These are phyloP conservation scores for Cactoblastis cactorum DNA, from an alignment of 2,888 invertebrate genomes.

Conservation along the genomic window DNA sequence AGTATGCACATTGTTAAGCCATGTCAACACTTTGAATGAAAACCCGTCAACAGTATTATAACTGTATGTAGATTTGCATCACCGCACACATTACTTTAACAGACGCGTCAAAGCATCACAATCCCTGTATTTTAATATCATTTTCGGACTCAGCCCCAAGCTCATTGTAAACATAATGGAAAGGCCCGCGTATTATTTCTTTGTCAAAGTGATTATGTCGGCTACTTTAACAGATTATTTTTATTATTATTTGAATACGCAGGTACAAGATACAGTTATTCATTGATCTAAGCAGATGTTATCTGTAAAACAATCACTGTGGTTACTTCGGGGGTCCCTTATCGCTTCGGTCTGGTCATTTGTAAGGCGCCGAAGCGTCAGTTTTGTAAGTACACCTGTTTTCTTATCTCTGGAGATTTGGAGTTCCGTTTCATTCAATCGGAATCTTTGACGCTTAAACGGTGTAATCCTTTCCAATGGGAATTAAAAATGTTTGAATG, in stretches of 20 bases:
- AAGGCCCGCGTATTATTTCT: slow-evolving; percentile 54
- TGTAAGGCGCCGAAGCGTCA: slow-evolving; percentile 42
- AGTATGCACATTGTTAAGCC: background rate
- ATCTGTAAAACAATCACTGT: slow-evolving; percentile 72
- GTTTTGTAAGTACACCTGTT: slow-evolving; percentile 24
- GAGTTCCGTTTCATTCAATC: slow-evolving; percentile 25
- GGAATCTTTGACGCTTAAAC: slow-evolving; percentile 29
- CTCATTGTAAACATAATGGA: slow-evolving; percentile 57
- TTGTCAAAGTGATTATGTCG: slow-evolving; percentile 60
- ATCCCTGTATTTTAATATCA: slow-evolving; percentile 61
- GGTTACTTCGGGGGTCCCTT: slow-evolving; percentile 34
- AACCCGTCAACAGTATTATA: background rate
- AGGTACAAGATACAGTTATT: slow-evolving; percentile 70
- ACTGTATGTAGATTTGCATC: slow-evolving; percentile 58
- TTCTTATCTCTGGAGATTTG: slow-evolving; percentile 23
- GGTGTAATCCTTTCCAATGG: slow-evolving; percentile 21
- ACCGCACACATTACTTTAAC: slow-evolving; percentile 47
- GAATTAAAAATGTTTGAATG: slow-evolving; percentile 16
- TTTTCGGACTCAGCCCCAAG: slow-evolving; percentile 43
- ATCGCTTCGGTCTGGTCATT: slow-evolving; percentile 34
- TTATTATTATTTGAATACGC: slow-evolving; percentile 58
- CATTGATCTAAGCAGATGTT: slow-evolving; percentile 69
- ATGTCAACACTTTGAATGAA: background rate
- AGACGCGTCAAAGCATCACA: slow-evolving; percentile 60
- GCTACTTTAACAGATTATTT: slow-evolving; percentile 74